Conservation (phyloP, 2,797 vertebrate genomes). For the Valencia hispanica region DNA sequence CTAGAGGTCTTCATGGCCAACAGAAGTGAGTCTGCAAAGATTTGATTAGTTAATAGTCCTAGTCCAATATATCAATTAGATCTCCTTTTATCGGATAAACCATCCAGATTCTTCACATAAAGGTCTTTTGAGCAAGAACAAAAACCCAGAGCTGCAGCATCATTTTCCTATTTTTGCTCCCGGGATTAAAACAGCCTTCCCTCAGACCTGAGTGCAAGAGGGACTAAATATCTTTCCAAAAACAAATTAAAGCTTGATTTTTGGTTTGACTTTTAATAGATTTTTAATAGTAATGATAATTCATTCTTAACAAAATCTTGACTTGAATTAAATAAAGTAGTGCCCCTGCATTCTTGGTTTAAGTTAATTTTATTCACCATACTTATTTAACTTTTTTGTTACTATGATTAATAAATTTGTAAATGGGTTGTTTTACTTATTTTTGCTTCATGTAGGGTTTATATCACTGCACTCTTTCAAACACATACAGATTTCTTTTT, state of each 20-base stretch:
- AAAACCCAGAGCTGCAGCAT: not conserved
- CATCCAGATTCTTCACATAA: not conserved
- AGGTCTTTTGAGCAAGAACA: not conserved
- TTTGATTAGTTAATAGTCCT: not conserved
- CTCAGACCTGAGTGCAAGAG: not conserved
- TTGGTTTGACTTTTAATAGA: not conserved
- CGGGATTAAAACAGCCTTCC: too few relatives aligned
- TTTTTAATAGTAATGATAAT: not conserved
- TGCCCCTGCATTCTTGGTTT: too few relatives aligned
- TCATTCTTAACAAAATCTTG: not conserved
- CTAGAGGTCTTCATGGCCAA: slow-evolving; percentile 99
- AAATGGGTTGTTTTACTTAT: too few relatives aligned
- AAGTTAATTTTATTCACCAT: too few relatives aligned
- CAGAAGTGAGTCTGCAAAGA: slow-evolving; percentile 86
- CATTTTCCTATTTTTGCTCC: not conserved
- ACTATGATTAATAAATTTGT: too few relatives aligned
- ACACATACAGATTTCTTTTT: too few relatives aligned
- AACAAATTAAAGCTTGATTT: not conserved
- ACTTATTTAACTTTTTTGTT: too few relatives aligned
- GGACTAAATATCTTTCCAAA: not conserved
- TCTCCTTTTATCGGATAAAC: not conserved
- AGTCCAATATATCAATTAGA: not conserved
- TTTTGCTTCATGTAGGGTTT: too few relatives aligned
- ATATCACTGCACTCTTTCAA: too few relatives aligned
- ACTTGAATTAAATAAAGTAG: not conserved